phyloP scores from a whole-genome alignment of 2,113 vertebrate species.

The Varanus komodoensis region DNA sequence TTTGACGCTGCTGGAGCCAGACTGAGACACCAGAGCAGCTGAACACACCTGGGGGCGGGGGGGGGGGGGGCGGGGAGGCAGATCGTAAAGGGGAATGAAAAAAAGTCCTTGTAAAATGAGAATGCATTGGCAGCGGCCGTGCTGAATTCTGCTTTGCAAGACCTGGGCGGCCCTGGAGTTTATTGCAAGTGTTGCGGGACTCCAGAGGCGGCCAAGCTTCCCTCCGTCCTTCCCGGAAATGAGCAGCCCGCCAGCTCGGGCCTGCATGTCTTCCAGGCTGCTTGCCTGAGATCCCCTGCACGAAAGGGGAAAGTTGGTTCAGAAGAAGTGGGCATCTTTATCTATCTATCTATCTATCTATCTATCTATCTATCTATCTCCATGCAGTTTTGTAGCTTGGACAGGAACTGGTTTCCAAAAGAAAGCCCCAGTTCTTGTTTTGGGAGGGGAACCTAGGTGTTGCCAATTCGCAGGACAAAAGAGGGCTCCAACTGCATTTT shows the following conservation, averaged over 20 bases:
- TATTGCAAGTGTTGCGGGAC: not conserved
- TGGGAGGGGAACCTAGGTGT: too few species aligned
- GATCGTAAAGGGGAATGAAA: not conserved
- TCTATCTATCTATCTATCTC: too few species aligned
- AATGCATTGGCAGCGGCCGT: not conserved
- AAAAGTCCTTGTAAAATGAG: not conserved
- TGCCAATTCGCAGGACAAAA: too few species aligned
- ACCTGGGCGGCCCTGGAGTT: not conserved
- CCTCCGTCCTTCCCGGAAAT: not conserved
- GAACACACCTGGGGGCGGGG: accelerated
- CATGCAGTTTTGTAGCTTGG: not conserved
- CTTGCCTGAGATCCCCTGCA: not conserved
- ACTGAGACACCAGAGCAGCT: not conserved
- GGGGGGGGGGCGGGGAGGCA: not conserved
- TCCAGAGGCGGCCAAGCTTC: not conserved
- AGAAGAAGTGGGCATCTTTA: not conserved
- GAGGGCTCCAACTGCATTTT: too few species aligned
- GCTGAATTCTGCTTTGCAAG: not conserved
- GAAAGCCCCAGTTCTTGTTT: too few species aligned
- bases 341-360: too few species aligned
- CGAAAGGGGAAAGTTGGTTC: not conserved
- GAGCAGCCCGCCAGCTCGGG: not conserved
- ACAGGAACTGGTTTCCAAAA: not conserved
- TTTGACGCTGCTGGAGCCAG: not conserved
- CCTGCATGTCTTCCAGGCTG: not conserved